Conservation (phyloP, 2,113 vertebrate species). For the Ictalurus punctatus region DNA sequence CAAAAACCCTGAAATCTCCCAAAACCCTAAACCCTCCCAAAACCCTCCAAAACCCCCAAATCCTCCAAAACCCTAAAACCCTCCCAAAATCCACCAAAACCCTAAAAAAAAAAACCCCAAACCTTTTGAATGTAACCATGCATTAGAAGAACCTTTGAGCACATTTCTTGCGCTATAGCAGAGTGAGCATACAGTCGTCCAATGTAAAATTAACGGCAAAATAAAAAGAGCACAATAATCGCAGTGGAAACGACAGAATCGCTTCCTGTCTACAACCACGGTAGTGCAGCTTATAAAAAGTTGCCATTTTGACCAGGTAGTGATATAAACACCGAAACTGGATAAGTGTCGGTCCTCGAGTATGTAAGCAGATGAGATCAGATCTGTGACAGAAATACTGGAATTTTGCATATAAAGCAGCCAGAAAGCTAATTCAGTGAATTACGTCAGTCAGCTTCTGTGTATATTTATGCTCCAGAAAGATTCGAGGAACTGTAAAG, state of each 20-base stretch:
- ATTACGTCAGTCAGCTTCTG: background rate
- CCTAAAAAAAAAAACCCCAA: too few relatives aligned
- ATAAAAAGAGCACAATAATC: background rate
- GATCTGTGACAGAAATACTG: background rate
- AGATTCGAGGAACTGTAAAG: background rate
- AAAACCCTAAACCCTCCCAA: too few relatives aligned
- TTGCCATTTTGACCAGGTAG: background rate
- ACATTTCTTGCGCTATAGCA: background rate
- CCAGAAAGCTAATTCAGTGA: background rate
- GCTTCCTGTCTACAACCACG: background rate
- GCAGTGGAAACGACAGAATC: background rate
- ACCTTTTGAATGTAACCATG: too few relatives aligned
- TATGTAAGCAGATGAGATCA: background rate
- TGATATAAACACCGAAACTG: background rate
- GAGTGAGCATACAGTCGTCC: background rate
- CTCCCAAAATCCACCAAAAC: too few relatives aligned
- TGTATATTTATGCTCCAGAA: background rate
- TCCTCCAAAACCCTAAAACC: too few relatives aligned
- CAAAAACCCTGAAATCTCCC: too few relatives aligned
- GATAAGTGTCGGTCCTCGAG: background rate
- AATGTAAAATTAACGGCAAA: background rate
- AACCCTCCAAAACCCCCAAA: too few relatives aligned
- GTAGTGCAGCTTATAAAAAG: background rate
- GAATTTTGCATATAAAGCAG: background rate
- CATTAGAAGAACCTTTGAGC: background rate